Conservation (phyloP, 2,888 invertebrate species). For the Pycnomerus fuliginosus region DNA sequence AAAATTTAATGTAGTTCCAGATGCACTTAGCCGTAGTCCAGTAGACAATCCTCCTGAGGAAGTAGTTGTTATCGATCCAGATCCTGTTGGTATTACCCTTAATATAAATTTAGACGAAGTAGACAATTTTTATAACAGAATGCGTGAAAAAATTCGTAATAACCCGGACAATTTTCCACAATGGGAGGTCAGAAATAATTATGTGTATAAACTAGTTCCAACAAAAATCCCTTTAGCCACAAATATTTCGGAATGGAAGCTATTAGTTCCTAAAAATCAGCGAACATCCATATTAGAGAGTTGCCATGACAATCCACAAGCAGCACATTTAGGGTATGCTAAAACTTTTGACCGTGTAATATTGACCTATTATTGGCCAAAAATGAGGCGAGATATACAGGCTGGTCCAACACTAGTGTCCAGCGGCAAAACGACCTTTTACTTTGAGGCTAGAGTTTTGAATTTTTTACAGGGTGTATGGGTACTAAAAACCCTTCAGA, state of each 20-base stretch:
- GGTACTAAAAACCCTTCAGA: too few species aligned
- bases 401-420: too few species aligned
- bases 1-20: constrained; percentile 23
- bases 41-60: constrained; percentile 3
- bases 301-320: constrained; percentile 24
- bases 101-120: constrained; percentile 7
- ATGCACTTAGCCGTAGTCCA: constrained; percentile 18
- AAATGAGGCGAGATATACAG: constrained; percentile 25
- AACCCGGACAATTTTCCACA: constrained; percentile 15
- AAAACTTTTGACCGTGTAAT: constrained; percentile 31
- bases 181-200: constrained; percentile 20
- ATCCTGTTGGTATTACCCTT: constrained; percentile 1
- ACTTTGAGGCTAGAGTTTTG: too few species aligned
- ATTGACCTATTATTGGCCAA: too few species aligned
- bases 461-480: too few species aligned
- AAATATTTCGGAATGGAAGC: constrained; percentile 28
- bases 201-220: constrained; percentile 19
- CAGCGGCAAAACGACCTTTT: too few species aligned
- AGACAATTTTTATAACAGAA: constrained; percentile 20
- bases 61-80: neutral
- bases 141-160: constrained; percentile 8
- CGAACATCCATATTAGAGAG: constrained; percentile 14
- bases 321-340: constrained; percentile 28
- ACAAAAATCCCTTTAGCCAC: constrained; percentile 4
- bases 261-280: constrained; percentile 26